Evolutionary conservation across 2,888 invertebrate species (phyloP), one percentile per base, ranked within the genome.

Genomic region (Linyphia triangularis): DNA sequence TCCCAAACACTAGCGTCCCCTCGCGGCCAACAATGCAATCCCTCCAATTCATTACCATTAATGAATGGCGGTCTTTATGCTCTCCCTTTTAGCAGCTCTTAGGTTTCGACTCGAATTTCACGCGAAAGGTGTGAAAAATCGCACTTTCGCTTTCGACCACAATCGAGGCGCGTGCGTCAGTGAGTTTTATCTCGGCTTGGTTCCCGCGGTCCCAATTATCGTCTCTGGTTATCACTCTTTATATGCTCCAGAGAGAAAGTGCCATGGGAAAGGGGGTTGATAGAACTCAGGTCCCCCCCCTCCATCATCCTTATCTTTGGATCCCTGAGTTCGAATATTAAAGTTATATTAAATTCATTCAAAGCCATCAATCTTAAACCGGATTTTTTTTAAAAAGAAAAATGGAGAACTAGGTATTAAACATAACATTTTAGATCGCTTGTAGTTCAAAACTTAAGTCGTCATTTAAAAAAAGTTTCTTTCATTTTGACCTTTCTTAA

Each of bases 11-110:
- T n/a, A 51, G 63, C 28, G 65, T 28, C 63, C 78, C 69, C 85
- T 63, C 13, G 0, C 37, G 22, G 24, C 16, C 24, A 26, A 78
- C 79, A 85, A 85, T 70, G n/a, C 43, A 30, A 72, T 51, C 26
- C n/a, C 79, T 79, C 63, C 85, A 72, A 78, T 85, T 85, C 85
- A 85, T 85, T 85, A 85, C 79, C 28, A 43, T 43, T 85, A 85
- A 85, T 85, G 85, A 79, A 85, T 51, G 16, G 63, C 72, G 33
- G 33, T 6, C 5, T 33, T 9, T 33, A 4, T 9, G 51, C 51
- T 51, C n/a, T 51, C 13, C 16, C 51, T 51, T 51, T 51, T 51
- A 51, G 51, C 51, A 16, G 51, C 51, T 51, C 51, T 51, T 51
- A 51, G 51, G 51, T n/a, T n/a, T 13, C 16, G 37, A 33, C 75